phyloP scores from a whole-genome alignment of 2,888 invertebrate species.

The Lutraria lutraria region DNA sequence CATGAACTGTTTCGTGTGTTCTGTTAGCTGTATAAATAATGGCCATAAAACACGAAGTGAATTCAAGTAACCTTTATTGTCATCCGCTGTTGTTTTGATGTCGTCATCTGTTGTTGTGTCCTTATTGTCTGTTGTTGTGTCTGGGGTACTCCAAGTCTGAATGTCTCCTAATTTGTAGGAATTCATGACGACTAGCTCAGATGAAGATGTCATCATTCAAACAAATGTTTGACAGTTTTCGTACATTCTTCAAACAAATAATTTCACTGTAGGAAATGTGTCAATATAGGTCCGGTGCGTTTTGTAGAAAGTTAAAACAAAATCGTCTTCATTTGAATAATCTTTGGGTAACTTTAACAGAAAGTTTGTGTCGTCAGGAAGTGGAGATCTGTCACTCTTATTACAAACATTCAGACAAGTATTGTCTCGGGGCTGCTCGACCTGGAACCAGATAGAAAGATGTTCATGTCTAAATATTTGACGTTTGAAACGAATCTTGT shows the following conservation, averaged over 20 bases:
- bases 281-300: neutral
- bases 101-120: too few species aligned
- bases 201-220: neutral
- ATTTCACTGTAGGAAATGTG: neutral
- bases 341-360: constrained; percentile 25
- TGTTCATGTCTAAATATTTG: too few species aligned
- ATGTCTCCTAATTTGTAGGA: too few species aligned
- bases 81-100: too few species aligned
- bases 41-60: too few species aligned
- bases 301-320: constrained; percentile 38
- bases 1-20: too few species aligned
- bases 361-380: constrained; percentile 11
- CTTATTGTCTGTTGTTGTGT: too few species aligned
- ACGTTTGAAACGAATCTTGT: too few species aligned
- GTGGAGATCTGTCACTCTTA: neutral
- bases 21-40: too few species aligned
- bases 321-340: constrained; percentile 31
- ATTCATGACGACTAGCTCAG: too few species aligned
- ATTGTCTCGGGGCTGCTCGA: neutral
- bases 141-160: too few species aligned
- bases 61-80: too few species aligned
- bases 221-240: neutral
- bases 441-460: neutral
- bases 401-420: neutral
- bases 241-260: neutral